Evolutionary conservation across 2,888 invertebrate genomes (phyloP), one percentile per base, ranked within the genome.

Genomic region (Amblyjoppa fuscipennis): DNA sequence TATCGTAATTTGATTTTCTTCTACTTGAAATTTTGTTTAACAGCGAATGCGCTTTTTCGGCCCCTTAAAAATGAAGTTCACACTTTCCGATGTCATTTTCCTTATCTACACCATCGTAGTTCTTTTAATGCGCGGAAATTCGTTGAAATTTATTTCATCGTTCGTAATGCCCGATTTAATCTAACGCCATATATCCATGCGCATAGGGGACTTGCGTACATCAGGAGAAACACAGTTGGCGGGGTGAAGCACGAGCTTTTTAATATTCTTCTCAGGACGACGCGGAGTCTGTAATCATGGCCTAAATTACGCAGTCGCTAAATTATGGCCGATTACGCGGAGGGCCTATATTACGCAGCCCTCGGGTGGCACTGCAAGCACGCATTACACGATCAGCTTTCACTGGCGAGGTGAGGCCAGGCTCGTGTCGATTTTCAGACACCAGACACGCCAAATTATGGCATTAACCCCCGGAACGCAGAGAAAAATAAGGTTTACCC

Each of bases 361-460:
- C 59, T 28, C 49, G 79, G 61, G 76, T 56, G 68, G 59, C 73
- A 41, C 53, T 74, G 61, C 61, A 79, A 75, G 79, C 79, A 70
- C 70, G 83, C 83, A 79, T 83, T 83, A 83, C 75, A 75, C 31
- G 83, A 83, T 83, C 83, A 59, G 64, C 83, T 83, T 83, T 83
- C 83, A 75, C 31, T 64, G 68, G 41, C 75, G 69, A 56, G 20
- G 53, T 41, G 53, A 53, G 69, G 45, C 34, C 45, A 51, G 7
- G 69, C 61, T 53, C 79, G 79, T 75, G 74, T 83, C 83, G 70
- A 75, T 75, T 83, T 79, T 75, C 83, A 79, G 83, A 64, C 83
- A 83, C 79, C 83, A 70, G 83, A 83, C 83, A 75, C 69, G 9
- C 64, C 79, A 66, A 69, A 75, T 79, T 75, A 70, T 75, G 79